phyloP scores from a whole-genome alignment of 2,797 vertebrate genomes.

The Chelon auratus region DNA sequence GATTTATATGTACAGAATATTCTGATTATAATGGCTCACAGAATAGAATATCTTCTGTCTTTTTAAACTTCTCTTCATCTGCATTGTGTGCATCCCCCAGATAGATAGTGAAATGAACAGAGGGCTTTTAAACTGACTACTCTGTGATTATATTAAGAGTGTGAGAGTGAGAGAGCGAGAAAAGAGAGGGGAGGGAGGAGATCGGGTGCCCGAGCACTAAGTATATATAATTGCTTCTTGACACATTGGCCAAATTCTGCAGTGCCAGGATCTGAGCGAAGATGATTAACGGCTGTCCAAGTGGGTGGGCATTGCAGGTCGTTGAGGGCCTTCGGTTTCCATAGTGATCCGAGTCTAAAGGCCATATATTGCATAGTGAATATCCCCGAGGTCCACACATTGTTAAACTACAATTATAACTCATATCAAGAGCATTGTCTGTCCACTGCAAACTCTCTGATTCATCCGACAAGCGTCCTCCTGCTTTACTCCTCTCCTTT shows the following conservation, averaged over 20 bases:
- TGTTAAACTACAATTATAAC: slow-evolving; percentile 89
- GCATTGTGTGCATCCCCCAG: slow-evolving; percentile 81
- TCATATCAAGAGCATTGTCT: slow-evolving; percentile 77
- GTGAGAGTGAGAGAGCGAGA: slow-evolving; percentile 67
- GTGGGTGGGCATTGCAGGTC: slow-evolving; percentile 84
- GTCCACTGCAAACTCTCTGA: slow-evolving; percentile 58
- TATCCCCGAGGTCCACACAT: slow-evolving; percentile 81
- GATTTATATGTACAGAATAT: slow-evolving; percentile 84
- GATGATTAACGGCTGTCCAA: slow-evolving; percentile 90
- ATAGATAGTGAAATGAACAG: slow-evolving; percentile 83
- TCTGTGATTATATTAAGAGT: slow-evolving; percentile 87
- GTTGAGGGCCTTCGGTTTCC: slow-evolving; percentile 82
- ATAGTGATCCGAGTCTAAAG: slow-evolving; percentile 86
- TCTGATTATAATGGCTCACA: slow-evolving; percentile 78
- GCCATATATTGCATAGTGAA: slow-evolving; percentile 80
- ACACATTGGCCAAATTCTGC: slow-evolving; percentile 90
- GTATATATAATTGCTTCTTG: slow-evolving; percentile 91
- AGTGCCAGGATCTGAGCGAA: slow-evolving; percentile 87
- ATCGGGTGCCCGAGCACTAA: slow-evolving; percentile 82
- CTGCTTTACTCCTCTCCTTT: slow-evolving; percentile 17
- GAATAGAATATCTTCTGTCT: slow-evolving; percentile 76
- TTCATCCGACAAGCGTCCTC: slow-evolving; percentile 54
- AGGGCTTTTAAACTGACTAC: slow-evolving; percentile 83
- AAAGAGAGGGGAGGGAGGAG: slow-evolving; percentile 70
- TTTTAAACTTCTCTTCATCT: slow-evolving; percentile 75